Evolutionary conservation across 2,797 vertebrate species (phyloP).

Genomic region (Danio tinwini): DNA sequence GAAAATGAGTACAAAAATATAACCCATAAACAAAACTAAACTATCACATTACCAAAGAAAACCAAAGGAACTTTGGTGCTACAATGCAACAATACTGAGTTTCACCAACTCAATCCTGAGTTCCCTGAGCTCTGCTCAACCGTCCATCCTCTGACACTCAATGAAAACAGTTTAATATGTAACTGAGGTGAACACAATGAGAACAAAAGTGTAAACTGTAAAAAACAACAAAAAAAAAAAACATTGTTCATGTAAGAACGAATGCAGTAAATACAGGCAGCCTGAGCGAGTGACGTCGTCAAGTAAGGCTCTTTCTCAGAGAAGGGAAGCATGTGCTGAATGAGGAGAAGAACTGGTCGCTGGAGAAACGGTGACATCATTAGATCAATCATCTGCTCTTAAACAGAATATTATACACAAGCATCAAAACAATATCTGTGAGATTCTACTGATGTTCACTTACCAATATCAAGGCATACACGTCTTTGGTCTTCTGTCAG

Average conservation of each 20-base stretch:
- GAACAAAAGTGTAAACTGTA: background rate
- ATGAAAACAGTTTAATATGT: constrained; percentile 12
- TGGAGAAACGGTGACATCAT: background rate
- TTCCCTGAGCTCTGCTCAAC: constrained; percentile 53
- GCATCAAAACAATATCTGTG: background rate
- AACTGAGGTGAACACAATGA: constrained; percentile 23
- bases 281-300: constrained; percentile 47
- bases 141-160: constrained; percentile 18
- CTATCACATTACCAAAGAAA: constrained; percentile 5
- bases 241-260: constrained; percentile 4
- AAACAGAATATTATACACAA: background rate
- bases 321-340: constrained; percentile 48
- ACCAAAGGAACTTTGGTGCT: constrained; percentile 44
- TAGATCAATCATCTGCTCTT: background rate
- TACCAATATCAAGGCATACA: constrained; percentile 50
- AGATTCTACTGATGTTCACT: constrained; percentile 23
- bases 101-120: constrained; percentile 23
- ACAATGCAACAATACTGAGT: constrained; percentile 44
- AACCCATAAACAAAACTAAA: background rate
- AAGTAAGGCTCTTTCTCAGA: constrained; percentile 49
- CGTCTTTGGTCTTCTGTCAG: constrained; percentile 72
- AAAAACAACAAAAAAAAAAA: background rate
- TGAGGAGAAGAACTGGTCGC: constrained; percentile 60
- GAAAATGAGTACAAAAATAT: constrained; percentile 37
- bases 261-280: constrained; percentile 35